Conservation (phyloP, 2,888 invertebrate genomes). For the Osedax frankpressi region DNA sequence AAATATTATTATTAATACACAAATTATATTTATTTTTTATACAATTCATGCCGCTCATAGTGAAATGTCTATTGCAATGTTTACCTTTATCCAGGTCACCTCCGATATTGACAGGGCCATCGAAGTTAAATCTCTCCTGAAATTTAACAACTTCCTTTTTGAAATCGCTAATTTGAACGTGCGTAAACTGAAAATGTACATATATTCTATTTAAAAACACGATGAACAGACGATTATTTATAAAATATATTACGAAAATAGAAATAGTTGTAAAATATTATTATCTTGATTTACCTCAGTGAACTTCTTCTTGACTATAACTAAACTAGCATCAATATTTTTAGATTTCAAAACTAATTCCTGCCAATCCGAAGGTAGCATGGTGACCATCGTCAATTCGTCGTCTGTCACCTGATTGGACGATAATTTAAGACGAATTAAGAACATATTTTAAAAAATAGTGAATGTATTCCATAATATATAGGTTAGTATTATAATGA, state of each 20-base stretch:
- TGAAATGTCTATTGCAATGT: too few relatives aligned
- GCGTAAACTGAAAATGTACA: slow-evolving; percentile 53
- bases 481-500: too few relatives aligned
- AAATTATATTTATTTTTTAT: too few relatives aligned
- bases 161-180: slow-evolving; percentile 62
- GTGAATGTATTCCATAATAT: too few relatives aligned
- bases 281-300: slow-evolving; percentile 54
- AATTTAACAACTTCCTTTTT: slow-evolving; percentile 55
- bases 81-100: slow-evolving; percentile 64
- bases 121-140: slow-evolving; percentile 58
- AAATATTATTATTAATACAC: too few relatives aligned
- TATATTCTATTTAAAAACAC: background rate
- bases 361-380: slow-evolving; percentile 41
- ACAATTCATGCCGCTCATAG: too few relatives aligned
- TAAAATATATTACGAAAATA: too few relatives aligned
- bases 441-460: too few relatives aligned
- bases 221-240: background rate
- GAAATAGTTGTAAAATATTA: too few relatives aligned
- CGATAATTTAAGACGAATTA: too few relatives aligned
- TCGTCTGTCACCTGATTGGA: slow-evolving; percentile 36
- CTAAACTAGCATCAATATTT: slow-evolving; percentile 45
- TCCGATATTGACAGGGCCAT: slow-evolving; percentile 70
- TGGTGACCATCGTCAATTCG: slow-evolving; percentile 35
- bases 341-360: slow-evolving; percentile 45
- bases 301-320: slow-evolving; percentile 70